phyloP scores from a whole-genome alignment of 1,140 invertebrate genomes.

The Theocolax elegans region DNA sequence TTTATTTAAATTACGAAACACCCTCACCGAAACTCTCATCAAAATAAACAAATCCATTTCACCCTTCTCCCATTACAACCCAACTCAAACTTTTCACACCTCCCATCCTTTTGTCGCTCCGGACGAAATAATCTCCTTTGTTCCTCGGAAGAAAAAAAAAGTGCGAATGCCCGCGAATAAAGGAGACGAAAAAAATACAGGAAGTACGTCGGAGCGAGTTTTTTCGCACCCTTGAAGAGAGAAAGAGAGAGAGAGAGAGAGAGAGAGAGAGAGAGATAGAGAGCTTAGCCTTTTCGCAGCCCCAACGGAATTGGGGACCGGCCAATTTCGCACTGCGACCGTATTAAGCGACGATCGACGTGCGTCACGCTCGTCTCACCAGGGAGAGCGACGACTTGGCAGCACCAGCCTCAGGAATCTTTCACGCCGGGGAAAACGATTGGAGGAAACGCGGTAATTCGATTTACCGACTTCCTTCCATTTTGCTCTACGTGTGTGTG shows the following conservation, averaged over 20 bases:
- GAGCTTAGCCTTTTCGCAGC: conserved; percentile 11
- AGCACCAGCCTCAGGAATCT: not conserved
- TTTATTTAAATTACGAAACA: too few species aligned
- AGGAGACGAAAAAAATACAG: not conserved
- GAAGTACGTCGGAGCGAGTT: too few species aligned
- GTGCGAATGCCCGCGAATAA: not conserved
- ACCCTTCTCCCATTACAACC: too few species aligned
- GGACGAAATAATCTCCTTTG: conserved; percentile 39
- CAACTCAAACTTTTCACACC: not conserved
- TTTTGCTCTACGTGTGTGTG: not conserved
- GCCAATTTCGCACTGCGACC: conserved; percentile 27
- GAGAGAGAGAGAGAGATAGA: not conserved
- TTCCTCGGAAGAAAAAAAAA: conserved; percentile 15
- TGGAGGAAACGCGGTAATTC: conserved; percentile 17
- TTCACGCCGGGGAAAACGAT: conserved; percentile 13
- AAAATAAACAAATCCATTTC: not conserved
- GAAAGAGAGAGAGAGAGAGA: not conserved
- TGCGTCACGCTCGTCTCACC: not conserved
- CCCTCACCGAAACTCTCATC: too few species aligned
- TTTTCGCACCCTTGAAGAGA: conserved; percentile 15
- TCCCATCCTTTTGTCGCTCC: conserved; percentile 13
- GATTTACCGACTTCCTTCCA: conserved; percentile 30
- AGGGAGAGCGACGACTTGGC: not conserved
- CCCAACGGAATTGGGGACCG: conserved; percentile 10
- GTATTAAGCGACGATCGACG: conserved; percentile 21